Evolutionary conservation across 2,113 vertebrate genomes (phyloP).

Genomic region (Sorex fumeus): DNA sequence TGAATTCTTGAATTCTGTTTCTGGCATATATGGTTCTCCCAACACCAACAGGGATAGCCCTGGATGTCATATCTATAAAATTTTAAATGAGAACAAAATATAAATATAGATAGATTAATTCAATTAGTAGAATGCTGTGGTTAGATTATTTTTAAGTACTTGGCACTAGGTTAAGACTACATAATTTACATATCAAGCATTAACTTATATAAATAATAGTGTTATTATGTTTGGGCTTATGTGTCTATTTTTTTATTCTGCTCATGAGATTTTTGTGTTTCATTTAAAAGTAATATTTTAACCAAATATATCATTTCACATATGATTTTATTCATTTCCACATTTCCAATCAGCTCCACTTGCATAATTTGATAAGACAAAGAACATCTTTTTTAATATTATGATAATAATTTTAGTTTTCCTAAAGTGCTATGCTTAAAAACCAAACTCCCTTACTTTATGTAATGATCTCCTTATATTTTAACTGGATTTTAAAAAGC

Average conservation of each 20-base stretch:
- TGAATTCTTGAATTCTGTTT: too few species aligned
- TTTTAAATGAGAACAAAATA: too few species aligned
- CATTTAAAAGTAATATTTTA: constrained; percentile 1
- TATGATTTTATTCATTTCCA: constrained; percentile 6
- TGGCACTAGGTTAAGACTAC: neutral
- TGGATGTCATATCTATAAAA: too few species aligned
- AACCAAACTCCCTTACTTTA: constrained; percentile 16
- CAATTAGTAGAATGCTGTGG: constrained; percentile 49
- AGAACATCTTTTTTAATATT: neutral
- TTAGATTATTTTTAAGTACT: constrained; percentile 21
- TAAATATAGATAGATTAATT: constrained; percentile 37
- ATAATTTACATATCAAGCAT: constrained; percentile 12
- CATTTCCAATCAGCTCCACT: neutral
- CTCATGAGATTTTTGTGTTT: neutral
- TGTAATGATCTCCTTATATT: constrained; percentile 22
- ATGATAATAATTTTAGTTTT: constrained; percentile 35
- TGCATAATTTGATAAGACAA: constrained; percentile 47
- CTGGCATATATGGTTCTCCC: too few species aligned
- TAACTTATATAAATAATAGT: neutral
- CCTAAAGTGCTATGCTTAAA: constrained; percentile 25
- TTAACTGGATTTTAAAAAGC: constrained; percentile 3
- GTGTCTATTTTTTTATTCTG: neutral
- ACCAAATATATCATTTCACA: neutral
- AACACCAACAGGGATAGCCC: too few species aligned
- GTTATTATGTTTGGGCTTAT: neutral